Evolutionary conservation across 2,888 invertebrate genomes (phyloP), one percentile per base, ranked within the genome.

Genomic region (Asteroscopus sphinx): DNA sequence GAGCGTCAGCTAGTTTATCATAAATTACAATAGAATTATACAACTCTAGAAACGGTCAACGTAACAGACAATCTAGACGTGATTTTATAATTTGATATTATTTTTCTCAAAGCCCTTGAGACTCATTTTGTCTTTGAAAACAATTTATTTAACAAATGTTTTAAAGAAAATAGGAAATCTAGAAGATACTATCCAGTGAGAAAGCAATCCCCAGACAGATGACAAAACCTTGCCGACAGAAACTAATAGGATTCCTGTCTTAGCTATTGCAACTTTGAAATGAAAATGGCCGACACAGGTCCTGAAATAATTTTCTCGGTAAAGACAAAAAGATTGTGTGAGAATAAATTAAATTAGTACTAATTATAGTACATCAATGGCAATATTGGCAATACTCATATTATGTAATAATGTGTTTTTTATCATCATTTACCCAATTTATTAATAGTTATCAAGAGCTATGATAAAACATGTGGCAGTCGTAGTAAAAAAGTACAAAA

Each of bases 221-320:
- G 70, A 69, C 58, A 76, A 76, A 73, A 61, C 55, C 63, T 60
- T 45, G 46, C 45, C 39, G 74, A 73, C 77, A 67, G 70, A 61
- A 73, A 73, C 73, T 76, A 69, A 74, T 76, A 74, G 77, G 37
- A 69, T 54, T 45, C 37, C 49, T 69, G 57, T 73, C 65, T 57
- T 44, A 51, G 66, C 40, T 60, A 73, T 61, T 37, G 63, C 54
- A 55, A 44, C 45, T 73, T 58, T 49, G 33, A 58, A 56, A 44
- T 56, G 52, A 61, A 21, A 71, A 70, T 66, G 16, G 58, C 9
- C 12, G 37, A 51, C 47, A 39, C 45, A 21, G 35, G 26, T 51
- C 32, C 28, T 52, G 17, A 30, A 51, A 67, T 44, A 46, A 41
- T 53, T 58, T 40, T 45, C 37, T 36, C 4, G 11, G 8, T 16